Conservation (phyloP, 2,888 invertebrate genomes). For the Oscheius sp. region DNA sequence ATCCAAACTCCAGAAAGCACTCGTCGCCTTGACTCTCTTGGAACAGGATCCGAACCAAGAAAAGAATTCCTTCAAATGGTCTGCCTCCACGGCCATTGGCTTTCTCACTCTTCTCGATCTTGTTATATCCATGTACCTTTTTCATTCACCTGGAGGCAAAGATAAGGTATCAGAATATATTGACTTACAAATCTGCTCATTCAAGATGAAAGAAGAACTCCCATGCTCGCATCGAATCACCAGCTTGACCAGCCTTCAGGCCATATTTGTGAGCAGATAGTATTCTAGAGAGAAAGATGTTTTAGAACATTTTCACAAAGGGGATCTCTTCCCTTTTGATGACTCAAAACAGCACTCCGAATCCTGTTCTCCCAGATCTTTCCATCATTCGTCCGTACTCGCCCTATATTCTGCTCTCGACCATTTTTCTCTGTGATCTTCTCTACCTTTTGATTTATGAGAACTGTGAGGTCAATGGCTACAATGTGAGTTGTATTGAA, state of each 20-base stretch:
- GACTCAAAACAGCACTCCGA: background rate
- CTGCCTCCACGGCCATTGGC: slow-evolving; percentile 12
- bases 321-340: slow-evolving; percentile 19
- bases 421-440: slow-evolving; percentile 16
- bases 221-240: slow-evolving; percentile 15
- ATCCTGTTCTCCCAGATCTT: slow-evolving; percentile 10
- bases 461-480: slow-evolving; percentile 21
- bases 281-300: too few species aligned
- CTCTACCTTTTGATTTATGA: slow-evolving; percentile 22
- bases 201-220: slow-evolving; percentile 4
- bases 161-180: background rate
- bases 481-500: slow-evolving; percentile 12
- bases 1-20: background rate
- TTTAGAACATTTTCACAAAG: slow-evolving; percentile 18
- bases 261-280: background rate
- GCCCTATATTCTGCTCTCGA: slow-evolving; percentile 14
- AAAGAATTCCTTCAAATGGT: slow-evolving; percentile 28
- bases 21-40: slow-evolving; percentile 3
- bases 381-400: background rate
- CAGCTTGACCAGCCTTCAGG: slow-evolving; percentile 3
- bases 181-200: background rate
- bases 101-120: slow-evolving; percentile 11
- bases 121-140: slow-evolving; percentile 11
- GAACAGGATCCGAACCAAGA: slow-evolving; percentile 5
- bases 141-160: slow-evolving; percentile 11